Evolutionary conservation across 2,888 invertebrate species (phyloP).

Genomic region (Eristalis arbustorum): DNA sequence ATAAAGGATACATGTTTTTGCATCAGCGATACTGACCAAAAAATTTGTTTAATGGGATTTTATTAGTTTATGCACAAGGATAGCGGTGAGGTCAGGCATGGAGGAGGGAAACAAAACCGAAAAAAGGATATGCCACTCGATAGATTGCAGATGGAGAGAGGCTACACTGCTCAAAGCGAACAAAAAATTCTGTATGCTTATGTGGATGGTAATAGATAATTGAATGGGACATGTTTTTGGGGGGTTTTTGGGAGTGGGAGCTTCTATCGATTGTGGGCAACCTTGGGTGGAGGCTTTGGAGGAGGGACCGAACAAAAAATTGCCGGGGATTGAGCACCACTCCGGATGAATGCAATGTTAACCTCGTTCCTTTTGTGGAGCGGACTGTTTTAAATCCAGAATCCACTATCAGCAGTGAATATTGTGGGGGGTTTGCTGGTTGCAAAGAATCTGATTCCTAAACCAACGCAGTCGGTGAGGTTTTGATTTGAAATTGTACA

Average conservation of each 20-base stretch:
- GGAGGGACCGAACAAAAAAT: too few relatives aligned
- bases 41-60: slow-evolving; percentile 16
- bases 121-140: background rate
- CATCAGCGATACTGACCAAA: background rate
- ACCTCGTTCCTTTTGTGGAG: too few relatives aligned
- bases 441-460: too few relatives aligned
- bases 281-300: background rate
- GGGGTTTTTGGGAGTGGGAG: background rate
- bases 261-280: background rate
- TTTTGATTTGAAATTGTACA: too few relatives aligned
- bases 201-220: background rate
- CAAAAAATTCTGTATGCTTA: background rate
- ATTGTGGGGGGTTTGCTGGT: too few relatives aligned
- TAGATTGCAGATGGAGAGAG: background rate
- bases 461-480: too few relatives aligned
- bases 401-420: too few relatives aligned
- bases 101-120: background rate
- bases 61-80: background rate
- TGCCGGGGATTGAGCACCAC: too few relatives aligned
- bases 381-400: too few relatives aligned
- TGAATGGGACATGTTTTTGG: background rate
- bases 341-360: too few relatives aligned
- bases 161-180: background rate
- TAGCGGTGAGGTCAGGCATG: background rate
- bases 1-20: background rate